Base-by-base conservation (phyloP, 37 sponge, comb jelly and placozoan species). In the Ianthella basta region DNA sequence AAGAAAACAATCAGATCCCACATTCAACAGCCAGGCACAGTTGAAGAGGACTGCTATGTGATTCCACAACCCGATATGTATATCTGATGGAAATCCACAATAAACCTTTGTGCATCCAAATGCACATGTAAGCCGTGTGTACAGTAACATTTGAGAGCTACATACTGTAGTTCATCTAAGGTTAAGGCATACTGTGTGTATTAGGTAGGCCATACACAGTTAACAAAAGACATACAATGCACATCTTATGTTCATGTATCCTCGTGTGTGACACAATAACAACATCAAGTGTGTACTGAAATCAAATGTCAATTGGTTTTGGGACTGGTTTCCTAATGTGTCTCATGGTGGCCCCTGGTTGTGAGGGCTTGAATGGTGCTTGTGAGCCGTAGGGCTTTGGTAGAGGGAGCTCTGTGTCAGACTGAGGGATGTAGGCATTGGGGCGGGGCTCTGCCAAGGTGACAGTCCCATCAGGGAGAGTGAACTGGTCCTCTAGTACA, bases 351-450 rank as follows among this genome's bases (percentile, higher is more conserved):
- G 92, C 86, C 19, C 99, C 99, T 54, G 91, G 95, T 79, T 87
- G 87, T 4, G 97, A 85, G 19, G 99, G 99, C 80, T 96, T 96
- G 89, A 98, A 98, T 41, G 99, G 99, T 24, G 99, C 99, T 20
- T 90, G 91, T 40, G 92, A 64, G 5, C 99, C 99, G 88, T 96
- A 98, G 14, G 99, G 99, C 75, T 93, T 92, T 0, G 99, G 97
- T 19, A 98, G 78, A 34, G 99, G 99, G 23, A 98, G 88, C 0
- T 92, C 95, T 21, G 81, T 83, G 0, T 92, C 91, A 30, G 83
- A 87, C 24, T 93, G 89, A 12, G 99, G 99, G 16, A 98, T 80
- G 83, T 98, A 98, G 0, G 99, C 97, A 89, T 94, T 96, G 35
- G 99, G 99, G 25, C 99, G 81, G 0, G 95, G 95, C 25, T 88